Evolutionary conservation across 1,140 invertebrate genomes (phyloP).

Genomic region (Macrostomum lignano): DNA sequence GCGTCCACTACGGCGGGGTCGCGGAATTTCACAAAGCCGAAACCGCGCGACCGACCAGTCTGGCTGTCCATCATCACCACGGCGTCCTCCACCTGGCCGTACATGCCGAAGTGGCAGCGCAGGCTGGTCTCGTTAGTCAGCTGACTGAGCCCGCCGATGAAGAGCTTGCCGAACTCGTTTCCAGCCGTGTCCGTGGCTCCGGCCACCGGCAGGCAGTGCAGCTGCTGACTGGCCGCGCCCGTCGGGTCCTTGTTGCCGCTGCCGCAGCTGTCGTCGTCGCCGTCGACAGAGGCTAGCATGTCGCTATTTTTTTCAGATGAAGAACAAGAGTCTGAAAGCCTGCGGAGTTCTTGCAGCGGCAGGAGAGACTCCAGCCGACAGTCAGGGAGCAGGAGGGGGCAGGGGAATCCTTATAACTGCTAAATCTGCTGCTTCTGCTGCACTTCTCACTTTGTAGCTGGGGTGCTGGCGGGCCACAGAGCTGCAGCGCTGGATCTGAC

Average conservation of each 20-base stretch:
- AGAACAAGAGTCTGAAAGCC: not conserved
- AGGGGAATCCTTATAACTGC: too few species aligned
- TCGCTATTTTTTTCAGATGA: not conserved
- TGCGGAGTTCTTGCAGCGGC: not conserved
- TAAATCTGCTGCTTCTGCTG: too few species aligned
- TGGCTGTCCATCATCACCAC: slow-evolving; percentile 8
- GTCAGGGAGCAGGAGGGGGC: too few species aligned
- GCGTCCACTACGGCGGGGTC: slow-evolving; percentile 8
- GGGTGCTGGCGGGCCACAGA: too few species aligned
- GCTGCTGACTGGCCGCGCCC: too few species aligned
- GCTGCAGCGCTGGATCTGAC: too few species aligned
- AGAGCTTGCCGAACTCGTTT: slow-evolving; percentile 6
- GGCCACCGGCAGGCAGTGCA: too few species aligned
- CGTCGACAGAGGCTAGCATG: slow-evolving; percentile 7
- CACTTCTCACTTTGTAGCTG: too few species aligned
- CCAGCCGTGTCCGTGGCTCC: too few species aligned
- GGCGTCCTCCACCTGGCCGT: slow-evolving; percentile 5
- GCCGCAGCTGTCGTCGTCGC: too few species aligned
- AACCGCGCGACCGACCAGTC: slow-evolving; percentile 10
- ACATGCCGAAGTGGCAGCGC: slow-evolving; percentile 2
- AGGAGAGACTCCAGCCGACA: too few species aligned
- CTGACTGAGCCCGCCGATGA: slow-evolving; percentile 5
- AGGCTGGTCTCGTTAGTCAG: slow-evolving; percentile 4
- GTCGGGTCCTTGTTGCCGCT: too few species aligned
- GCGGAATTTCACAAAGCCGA: slow-evolving; percentile 11